phyloP scores from a whole-genome alignment of 2,113 vertebrate genomes.

The Piprites chloris region DNA sequence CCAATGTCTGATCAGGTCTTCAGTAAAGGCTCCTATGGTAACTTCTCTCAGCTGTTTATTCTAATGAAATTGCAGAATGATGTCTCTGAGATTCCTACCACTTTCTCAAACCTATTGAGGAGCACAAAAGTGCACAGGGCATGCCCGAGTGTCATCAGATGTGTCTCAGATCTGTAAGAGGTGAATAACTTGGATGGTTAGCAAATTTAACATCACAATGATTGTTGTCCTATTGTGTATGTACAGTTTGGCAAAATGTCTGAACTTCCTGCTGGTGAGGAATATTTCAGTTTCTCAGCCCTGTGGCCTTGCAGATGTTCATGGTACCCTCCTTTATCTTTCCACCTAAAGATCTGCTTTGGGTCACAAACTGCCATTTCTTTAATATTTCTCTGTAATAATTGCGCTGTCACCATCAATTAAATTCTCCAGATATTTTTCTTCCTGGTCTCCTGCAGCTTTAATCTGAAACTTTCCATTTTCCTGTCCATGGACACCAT shows the following conservation, averaged over 20 bases:
- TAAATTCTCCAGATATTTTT: constrained; percentile 30
- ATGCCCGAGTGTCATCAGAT: background rate
- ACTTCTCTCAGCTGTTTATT: background rate
- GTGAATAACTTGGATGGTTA: background rate
- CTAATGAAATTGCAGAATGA: background rate
- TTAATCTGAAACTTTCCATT: constrained; percentile 48
- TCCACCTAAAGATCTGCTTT: background rate
- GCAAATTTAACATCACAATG: background rate
- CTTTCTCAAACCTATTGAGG: background rate
- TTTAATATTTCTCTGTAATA: background rate
- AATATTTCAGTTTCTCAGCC: background rate
- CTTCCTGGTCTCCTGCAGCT: constrained; percentile 32
- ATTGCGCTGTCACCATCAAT: constrained; percentile 7
- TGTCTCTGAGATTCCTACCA: background rate
- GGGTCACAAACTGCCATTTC: background rate
- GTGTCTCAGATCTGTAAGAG: background rate
- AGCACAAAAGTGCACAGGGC: background rate
- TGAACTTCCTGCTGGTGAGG: background rate
- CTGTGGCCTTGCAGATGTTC: background rate
- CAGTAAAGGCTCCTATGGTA: background rate
- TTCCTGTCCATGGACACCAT: constrained; percentile 37
- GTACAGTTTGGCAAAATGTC: background rate
- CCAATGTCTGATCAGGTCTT: background rate
- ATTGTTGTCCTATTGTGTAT: background rate
- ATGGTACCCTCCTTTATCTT: background rate